Conservation (phyloP, 2,113 vertebrate genomes). For the Melanotaenia duboulayi region DNA sequence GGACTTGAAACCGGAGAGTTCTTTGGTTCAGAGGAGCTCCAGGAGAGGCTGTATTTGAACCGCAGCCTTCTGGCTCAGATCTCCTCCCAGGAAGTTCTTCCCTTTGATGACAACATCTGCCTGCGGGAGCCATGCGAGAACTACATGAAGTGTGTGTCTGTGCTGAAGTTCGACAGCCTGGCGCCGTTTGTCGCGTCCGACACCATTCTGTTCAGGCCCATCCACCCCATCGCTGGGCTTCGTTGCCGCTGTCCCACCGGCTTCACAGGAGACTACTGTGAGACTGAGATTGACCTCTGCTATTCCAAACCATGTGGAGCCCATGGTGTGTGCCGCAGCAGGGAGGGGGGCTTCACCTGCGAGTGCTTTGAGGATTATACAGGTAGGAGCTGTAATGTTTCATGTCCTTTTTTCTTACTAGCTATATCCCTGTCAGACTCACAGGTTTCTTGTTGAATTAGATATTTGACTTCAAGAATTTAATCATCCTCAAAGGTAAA, state of each 20-base stretch:
- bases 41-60: slow-evolving; percentile 95
- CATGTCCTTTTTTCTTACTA: background rate
- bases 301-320: slow-evolving; percentile 93
- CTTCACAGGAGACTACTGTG: slow-evolving; percentile 96
- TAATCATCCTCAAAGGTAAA: slow-evolving; percentile 10
- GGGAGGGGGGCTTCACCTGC: slow-evolving; percentile 94
- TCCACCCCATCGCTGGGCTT: slow-evolving; percentile 92
- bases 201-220: slow-evolving; percentile 95
- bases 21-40: slow-evolving; percentile 93
- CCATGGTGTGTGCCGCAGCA: slow-evolving; percentile 88
- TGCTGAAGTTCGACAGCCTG: slow-evolving; percentile 94
- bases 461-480: slow-evolving; percentile 7
- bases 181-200: slow-evolving; percentile 94
- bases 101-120: slow-evolving; percentile 98
- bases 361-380: slow-evolving; percentile 92
- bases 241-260: slow-evolving; percentile 93
- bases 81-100: slow-evolving; percentile 92
- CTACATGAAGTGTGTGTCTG: slow-evolving; percentile 97
- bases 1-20: slow-evolving; percentile 69
- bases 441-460: slow-evolving; percentile 7
- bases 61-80: slow-evolving; percentile 89
- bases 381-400: slow-evolving; percentile 78
- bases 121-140: slow-evolving; percentile 96
- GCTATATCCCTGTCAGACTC: background rate
- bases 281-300: slow-evolving; percentile 96